phyloP scores from a whole-genome alignment of 2,888 invertebrate genomes.

The Idaea aversata region DNA sequence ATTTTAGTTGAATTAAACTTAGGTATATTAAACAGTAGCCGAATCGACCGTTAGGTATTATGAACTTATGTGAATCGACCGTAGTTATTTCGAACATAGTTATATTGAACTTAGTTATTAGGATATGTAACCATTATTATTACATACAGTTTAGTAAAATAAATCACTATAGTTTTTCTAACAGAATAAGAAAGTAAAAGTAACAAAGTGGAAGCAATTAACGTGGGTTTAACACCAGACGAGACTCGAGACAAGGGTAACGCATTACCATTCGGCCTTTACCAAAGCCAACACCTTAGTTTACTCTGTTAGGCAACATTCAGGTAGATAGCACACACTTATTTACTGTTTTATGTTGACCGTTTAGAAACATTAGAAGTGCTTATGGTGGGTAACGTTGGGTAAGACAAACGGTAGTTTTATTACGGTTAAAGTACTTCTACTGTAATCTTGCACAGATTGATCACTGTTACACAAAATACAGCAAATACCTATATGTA shows the following conservation, averaged over 20 bases:
- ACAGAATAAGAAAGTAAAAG: slow-evolving; percentile 54
- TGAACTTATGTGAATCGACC: too few relatives aligned
- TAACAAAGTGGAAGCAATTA: slow-evolving; percentile 40
- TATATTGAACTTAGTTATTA: too few relatives aligned
- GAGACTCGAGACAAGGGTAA: slow-evolving; percentile 46
- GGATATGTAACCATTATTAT: too few relatives aligned
- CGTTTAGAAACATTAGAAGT: slow-evolving; percentile 4
- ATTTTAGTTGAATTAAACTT: too few relatives aligned
- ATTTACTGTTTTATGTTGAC: slow-evolving; percentile 2
- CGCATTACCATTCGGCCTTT: slow-evolving; percentile 69
- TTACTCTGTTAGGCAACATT: slow-evolving; percentile 27
- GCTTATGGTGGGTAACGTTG: slow-evolving; percentile 7
- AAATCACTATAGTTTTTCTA: slow-evolving; percentile 18
- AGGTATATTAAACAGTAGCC: too few relatives aligned
- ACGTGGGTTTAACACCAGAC: slow-evolving; percentile 43
- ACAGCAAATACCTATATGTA: too few relatives aligned
- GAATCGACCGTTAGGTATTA: too few relatives aligned
- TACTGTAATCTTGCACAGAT: not conserved
- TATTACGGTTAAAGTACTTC: not conserved
- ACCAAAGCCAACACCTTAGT: slow-evolving; percentile 30
- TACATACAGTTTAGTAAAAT: not conserved
- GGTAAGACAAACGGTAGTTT: not conserved
- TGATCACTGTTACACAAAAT: too few relatives aligned
- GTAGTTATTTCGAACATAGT: too few relatives aligned
- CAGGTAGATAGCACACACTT: slow-evolving; percentile 11